These are phyloP conservation scores for Drosophila pandora DNA, from an alignment of 1,140 invertebrate species.

Conservation along the genomic window DNA sequence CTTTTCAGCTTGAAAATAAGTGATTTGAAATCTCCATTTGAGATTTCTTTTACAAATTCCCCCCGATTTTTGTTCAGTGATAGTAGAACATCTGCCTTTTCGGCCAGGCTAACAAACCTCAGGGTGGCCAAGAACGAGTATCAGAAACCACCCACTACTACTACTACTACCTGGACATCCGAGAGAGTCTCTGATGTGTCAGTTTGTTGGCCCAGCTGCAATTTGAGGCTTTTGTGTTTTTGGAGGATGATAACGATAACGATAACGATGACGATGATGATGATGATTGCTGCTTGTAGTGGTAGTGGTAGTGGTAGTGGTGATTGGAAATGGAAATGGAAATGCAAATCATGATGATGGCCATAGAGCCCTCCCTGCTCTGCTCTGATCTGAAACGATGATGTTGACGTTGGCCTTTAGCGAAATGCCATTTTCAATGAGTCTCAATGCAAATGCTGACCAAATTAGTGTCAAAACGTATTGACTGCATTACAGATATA, in stretches of 20 bases:
- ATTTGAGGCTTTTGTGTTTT: slow-evolving; percentile 70
- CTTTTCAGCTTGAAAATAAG: no score
- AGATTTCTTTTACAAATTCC: no score
- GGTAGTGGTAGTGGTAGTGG: not conserved
- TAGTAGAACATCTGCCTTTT: slow-evolving; percentile 7
- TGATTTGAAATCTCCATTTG: not conserved
- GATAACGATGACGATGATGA: not conserved
- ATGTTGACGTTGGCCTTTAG: slow-evolving; percentile 51
- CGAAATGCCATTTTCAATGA: slow-evolving; percentile 65
- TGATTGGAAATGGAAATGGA: slow-evolving; percentile 48
- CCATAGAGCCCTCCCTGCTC: not conserved
- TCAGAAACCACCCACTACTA: not conserved
- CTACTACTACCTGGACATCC: slow-evolving; percentile 1
- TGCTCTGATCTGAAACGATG: slow-evolving; percentile 26
- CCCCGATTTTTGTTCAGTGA: not conserved
- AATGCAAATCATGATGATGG: slow-evolving; percentile 44
- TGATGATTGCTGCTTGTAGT: no score
- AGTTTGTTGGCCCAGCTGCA: slow-evolving; percentile 70
- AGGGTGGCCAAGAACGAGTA: slow-evolving; percentile 18
- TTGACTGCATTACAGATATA: slow-evolving; percentile 55
- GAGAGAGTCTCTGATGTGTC: slow-evolving; percentile 24
- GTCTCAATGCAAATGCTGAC: slow-evolving; percentile 73
- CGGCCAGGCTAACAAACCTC: slow-evolving; percentile 21
- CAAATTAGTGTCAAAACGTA: slow-evolving; percentile 79
- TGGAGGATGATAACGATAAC: slow-evolving; percentile 1